phyloP scores from a whole-genome alignment of 2,797 vertebrate species.

The Micromesistius poutassou region DNA sequence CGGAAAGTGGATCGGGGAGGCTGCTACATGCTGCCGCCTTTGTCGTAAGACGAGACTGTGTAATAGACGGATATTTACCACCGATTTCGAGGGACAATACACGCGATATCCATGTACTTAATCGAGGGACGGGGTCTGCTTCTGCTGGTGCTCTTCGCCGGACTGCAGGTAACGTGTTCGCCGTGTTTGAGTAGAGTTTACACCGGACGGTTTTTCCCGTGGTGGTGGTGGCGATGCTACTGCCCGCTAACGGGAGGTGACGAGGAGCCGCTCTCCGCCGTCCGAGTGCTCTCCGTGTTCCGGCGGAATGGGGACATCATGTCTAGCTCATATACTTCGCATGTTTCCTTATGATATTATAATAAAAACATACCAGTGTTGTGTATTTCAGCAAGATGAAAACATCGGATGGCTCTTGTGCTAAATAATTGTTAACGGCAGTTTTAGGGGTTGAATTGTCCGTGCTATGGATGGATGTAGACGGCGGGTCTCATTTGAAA shows the following conservation, averaged over 20 bases:
- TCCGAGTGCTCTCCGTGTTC: neutral
- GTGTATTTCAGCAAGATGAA: neutral
- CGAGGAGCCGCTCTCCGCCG: neutral
- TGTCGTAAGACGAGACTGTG: slow-evolving; percentile 51
- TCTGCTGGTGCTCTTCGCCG: slow-evolving; percentile 67
- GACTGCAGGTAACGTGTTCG: slow-evolving; percentile 71
- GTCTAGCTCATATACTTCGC: neutral
- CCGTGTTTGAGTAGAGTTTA: slow-evolving; percentile 40
- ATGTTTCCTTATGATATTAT: neutral
- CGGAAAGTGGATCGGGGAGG: slow-evolving; percentile 54
- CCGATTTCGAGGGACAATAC: slow-evolving; percentile 54
- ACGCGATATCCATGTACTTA: slow-evolving; percentile 58
- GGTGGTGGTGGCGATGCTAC: slow-evolving; percentile 15
- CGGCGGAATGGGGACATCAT: neutral
- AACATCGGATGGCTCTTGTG: neutral
- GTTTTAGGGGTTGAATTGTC: neutral
- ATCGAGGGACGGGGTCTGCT: slow-evolving; percentile 66
- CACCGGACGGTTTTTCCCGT: slow-evolving; percentile 48
- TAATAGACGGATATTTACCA: slow-evolving; percentile 58
- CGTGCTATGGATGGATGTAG: neutral
- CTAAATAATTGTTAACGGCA: neutral
- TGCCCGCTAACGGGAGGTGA: neutral
- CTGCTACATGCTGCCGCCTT: slow-evolving; percentile 68
- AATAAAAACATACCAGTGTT: neutral
- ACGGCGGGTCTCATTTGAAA: neutral